phyloP scores from a whole-genome alignment of 2,113 vertebrate genomes.

The Ophthalmolycus amberensis region DNA sequence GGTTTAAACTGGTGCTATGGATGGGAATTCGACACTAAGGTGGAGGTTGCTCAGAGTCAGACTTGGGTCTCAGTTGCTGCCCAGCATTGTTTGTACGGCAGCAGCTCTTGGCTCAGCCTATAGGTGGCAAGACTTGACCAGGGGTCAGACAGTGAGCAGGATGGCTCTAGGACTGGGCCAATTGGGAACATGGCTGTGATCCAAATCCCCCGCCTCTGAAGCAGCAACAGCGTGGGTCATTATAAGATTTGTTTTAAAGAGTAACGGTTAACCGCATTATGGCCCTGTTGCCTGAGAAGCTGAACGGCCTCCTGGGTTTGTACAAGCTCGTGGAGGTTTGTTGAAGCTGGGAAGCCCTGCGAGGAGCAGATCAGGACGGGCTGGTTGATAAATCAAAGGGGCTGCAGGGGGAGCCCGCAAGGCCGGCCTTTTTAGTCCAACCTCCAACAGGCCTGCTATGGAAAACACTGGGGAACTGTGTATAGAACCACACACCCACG shows the following conservation, averaged over 20 bases:
- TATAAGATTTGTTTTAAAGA: slow-evolving; percentile 74
- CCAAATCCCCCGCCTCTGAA: slow-evolving; percentile 51
- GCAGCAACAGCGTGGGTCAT: slow-evolving; percentile 59
- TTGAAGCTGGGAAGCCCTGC: slow-evolving; percentile 26
- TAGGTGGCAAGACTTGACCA: slow-evolving; percentile 17
- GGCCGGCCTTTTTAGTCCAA: slow-evolving; percentile 35
- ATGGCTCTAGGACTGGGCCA: slow-evolving; percentile 27
- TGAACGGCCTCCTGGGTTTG: slow-evolving; percentile 62
- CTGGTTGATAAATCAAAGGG: slow-evolving; percentile 66
- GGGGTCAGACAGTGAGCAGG: slow-evolving; percentile 41
- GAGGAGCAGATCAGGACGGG: slow-evolving; percentile 37
- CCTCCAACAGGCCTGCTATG: slow-evolving; percentile 27
- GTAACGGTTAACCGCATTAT: slow-evolving; percentile 72
- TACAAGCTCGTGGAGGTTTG: slow-evolving; percentile 50
- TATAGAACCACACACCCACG: background rate
- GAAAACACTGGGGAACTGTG: slow-evolving; percentile 56
- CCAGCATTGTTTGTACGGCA: slow-evolving; percentile 20
- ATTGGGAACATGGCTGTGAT: slow-evolving; percentile 36
- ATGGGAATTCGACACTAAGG: slow-evolving; percentile 3
- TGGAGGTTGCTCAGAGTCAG: background rate
- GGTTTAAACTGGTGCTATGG: slow-evolving; percentile 13
- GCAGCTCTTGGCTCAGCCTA: slow-evolving; percentile 8
- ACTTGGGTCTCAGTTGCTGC: slow-evolving; percentile 1
- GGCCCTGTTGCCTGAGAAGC: slow-evolving; percentile 60
- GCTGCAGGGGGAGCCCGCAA: slow-evolving; percentile 40